These are phyloP conservation scores for Drosophila funebris DNA, from an alignment of 1,140 invertebrate species.

Conservation along the genomic window DNA sequence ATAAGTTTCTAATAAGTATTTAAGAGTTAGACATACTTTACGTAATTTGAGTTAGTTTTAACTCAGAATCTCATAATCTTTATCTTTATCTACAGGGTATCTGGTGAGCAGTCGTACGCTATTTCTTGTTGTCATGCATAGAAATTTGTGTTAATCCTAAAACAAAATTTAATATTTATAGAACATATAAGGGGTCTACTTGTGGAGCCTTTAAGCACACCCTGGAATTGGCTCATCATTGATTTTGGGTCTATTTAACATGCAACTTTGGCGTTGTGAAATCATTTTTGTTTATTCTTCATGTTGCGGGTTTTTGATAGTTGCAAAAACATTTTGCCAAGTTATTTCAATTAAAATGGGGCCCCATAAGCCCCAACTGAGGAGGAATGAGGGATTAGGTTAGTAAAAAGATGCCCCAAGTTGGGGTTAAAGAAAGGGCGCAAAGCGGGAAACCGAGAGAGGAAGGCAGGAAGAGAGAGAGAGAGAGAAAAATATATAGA, in stretches of 20 bases:
- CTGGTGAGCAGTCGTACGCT: no score
- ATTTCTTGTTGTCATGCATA: no score
- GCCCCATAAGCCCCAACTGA: slow-evolving; percentile 17
- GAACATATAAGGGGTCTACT: background rate
- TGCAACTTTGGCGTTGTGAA: background rate
- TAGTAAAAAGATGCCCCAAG: background rate
- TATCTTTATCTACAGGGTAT: no score
- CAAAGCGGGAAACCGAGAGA: background rate
- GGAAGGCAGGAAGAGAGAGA: no score
- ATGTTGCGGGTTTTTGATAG: slow-evolving; percentile 20
- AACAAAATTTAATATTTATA: background rate
- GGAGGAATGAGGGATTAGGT: background rate
- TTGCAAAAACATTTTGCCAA: slow-evolving; percentile 52
- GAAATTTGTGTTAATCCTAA: no score
- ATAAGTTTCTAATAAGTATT: no score
- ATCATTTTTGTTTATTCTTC: background rate
- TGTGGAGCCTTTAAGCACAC: background rate
- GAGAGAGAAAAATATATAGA: background rate
- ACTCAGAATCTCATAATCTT: no score
- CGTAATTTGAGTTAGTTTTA: no score
- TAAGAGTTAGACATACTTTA: no score
- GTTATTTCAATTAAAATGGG: slow-evolving; percentile 69
- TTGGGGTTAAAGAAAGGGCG: background rate
- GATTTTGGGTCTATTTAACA: slow-evolving; percentile 1
- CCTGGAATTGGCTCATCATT: background rate